Percentiles rank a stretch among this genome's conserved stretches.
phyloP scores from a whole-genome alignment of 2,888 invertebrate species.

The Calameuta idolon region DNA sequence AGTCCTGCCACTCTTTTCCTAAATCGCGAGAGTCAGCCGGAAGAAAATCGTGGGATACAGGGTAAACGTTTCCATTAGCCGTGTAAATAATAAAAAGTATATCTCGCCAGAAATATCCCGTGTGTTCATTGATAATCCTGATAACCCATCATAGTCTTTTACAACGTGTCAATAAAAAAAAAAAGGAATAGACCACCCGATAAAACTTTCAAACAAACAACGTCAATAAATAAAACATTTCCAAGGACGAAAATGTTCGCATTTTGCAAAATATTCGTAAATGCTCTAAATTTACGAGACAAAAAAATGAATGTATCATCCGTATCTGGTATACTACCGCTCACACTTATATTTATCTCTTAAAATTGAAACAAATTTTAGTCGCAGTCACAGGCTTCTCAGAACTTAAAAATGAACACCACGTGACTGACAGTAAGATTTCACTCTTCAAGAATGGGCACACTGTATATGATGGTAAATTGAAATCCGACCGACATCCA shows the following conservation, averaged over 20 bases:
- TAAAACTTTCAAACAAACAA: no score
- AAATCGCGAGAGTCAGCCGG: neutral
- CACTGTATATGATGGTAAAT: neutral
- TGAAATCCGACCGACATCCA: neutral
- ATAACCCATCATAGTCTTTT: neutral
- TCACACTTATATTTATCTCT: neutral
- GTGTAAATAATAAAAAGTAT: neutral
- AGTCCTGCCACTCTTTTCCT: constrained; percentile 6
- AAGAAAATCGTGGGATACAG: neutral
- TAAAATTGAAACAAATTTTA: neutral
- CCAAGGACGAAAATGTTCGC: neutral
- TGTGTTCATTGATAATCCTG: neutral
- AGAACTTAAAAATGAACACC: neutral
- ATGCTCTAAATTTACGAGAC: neutral
- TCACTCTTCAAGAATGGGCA: neutral
- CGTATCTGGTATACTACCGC: neutral
- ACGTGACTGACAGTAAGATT: neutral
- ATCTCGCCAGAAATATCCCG: neutral
- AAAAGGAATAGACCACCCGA: no score
- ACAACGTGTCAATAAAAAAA: neutral
- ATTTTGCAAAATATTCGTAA: neutral
- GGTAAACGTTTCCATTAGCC: neutral
- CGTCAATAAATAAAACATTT: neutral
- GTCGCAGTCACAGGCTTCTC: neutral
- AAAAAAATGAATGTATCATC: neutral